A percentile compares a stretch with the other conserved stretches of the same genome.
Evolutionary conservation across 2,113 vertebrate genomes (phyloP).

Genomic region (Semnopithecus entellus): DNA sequence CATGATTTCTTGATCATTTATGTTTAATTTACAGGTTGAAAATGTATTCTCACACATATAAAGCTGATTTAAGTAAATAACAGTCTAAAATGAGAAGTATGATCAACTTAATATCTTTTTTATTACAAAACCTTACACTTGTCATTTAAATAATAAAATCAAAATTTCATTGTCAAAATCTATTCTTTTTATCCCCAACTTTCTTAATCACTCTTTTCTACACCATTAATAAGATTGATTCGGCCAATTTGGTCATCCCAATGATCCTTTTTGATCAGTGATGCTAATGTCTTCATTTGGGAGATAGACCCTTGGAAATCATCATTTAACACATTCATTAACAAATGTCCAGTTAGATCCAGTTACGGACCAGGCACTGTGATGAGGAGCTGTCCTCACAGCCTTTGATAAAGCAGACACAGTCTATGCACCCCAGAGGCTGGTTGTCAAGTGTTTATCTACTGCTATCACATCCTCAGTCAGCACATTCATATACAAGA

Average conservation of each 20-base stretch:
- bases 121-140: not conserved
- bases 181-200: not conserved
- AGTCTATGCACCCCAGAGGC: not conserved
- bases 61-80: not conserved
- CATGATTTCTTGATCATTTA: not conserved
- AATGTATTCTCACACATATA: not conserved
- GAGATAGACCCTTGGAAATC: not conserved
- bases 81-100: not conserved
- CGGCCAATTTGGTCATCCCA: not conserved
- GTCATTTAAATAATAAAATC: not conserved
- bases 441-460: not conserved
- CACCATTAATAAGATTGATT: not conserved
- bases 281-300: not conserved
- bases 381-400: not conserved
- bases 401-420: not conserved
- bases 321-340: not conserved
- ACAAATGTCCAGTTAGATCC: not conserved
- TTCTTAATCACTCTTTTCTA: not conserved
- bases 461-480: not conserved
- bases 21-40: not conserved
- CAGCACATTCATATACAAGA: not conserved
- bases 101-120: not conserved
- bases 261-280: not conserved
- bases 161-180: not conserved
- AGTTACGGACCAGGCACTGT: not conserved